phyloP scores from a whole-genome alignment of 2,888 invertebrate genomes.

The Papilio protenor region DNA sequence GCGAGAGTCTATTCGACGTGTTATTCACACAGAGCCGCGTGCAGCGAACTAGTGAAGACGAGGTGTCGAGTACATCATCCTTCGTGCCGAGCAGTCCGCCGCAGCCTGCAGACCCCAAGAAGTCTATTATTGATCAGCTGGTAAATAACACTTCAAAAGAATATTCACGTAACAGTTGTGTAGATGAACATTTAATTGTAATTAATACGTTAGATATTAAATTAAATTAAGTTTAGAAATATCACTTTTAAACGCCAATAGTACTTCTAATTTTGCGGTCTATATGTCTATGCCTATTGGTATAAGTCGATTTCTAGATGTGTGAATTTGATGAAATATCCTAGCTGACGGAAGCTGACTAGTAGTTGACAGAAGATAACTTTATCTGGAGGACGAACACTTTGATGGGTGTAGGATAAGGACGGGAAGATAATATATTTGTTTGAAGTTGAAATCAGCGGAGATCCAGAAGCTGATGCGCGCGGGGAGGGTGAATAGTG shows the following conservation, averaged over 20 bases:
- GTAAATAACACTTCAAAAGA: constrained; percentile 50
- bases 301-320: too few relatives aligned
- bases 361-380: too few relatives aligned
- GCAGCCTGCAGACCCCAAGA: constrained; percentile 59
- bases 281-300: too few relatives aligned
- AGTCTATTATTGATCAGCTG: constrained; percentile 67
- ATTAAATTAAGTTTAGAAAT: too few relatives aligned
- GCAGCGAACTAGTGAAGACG: neutral
- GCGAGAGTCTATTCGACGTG: constrained; percentile 58
- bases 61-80: constrained; percentile 43
- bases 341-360: too few relatives aligned
- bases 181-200: too few relatives aligned
- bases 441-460: constrained; percentile 63
- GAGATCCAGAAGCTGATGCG: constrained; percentile 63
- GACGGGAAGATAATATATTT: neutral
- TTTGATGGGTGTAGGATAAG: neutral
- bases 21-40: constrained; percentile 45
- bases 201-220: too few relatives aligned
- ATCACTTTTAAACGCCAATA: too few relatives aligned
- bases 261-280: too few relatives aligned
- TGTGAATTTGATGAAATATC: too few relatives aligned
- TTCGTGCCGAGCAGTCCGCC: constrained; percentile 54
- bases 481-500: constrained; percentile 89
- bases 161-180: neutral
- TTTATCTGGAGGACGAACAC: too few relatives aligned